Evolutionary conservation across 2,888 invertebrate species (phyloP).

Genomic region (Allolobophora icterica): DNA sequence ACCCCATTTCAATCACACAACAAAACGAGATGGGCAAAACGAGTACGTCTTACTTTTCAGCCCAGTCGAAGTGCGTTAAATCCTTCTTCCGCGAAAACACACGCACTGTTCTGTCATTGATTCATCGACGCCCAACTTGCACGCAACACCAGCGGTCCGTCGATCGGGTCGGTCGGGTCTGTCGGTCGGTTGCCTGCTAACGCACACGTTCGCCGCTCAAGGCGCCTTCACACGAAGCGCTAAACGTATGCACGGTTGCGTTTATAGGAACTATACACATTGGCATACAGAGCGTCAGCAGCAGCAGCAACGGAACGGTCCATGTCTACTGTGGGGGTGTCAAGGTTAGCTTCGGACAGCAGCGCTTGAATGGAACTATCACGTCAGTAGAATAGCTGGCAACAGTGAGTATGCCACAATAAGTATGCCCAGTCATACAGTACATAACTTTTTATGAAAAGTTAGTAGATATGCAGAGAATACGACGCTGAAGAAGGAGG

Average conservation of each 20-base stretch:
- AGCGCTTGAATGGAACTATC: not conserved
- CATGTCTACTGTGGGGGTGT: not conserved
- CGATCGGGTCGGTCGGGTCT: too few species aligned
- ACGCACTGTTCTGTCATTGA: conserved; percentile 17
- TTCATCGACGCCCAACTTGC: not conserved
- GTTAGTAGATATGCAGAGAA: not conserved
- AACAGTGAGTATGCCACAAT: not conserved
- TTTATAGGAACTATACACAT: not conserved
- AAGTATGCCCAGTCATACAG: not conserved
- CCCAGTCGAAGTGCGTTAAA: conserved; percentile 17
- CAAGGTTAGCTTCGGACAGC: not conserved
- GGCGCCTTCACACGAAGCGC: not conserved
- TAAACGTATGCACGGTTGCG: conserved; percentile 7
- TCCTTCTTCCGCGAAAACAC: conserved; percentile 5
- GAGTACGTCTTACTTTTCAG: not conserved
- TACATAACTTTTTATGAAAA: not conserved
- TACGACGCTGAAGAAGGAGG: too few species aligned
- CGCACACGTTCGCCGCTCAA: not conserved
- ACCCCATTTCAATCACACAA: not conserved
- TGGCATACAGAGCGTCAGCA: not conserved
- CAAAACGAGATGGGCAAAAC: not conserved
- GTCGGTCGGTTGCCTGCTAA: not conserved
- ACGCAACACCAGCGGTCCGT: not conserved
- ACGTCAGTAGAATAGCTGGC: not conserved
- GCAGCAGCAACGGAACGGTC: not conserved